Percentiles rank a stretch among this genome's conserved stretches.
These are phyloP conservation scores for Cosmorhoe ocellata DNA, from an alignment of 2,888 invertebrate species.

Conservation along the genomic window DNA sequence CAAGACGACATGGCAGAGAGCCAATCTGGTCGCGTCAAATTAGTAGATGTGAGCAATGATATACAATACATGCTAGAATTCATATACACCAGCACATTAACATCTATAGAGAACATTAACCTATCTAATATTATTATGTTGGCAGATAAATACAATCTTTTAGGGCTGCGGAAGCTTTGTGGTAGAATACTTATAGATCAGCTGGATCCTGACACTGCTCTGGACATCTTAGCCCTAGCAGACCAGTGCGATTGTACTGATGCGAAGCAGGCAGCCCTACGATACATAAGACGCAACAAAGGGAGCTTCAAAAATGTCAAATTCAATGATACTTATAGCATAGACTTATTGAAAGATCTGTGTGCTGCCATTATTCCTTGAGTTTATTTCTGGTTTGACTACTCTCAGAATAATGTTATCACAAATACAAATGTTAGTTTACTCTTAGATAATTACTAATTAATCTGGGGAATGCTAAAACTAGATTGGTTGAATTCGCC, in stretches of 20 bases:
- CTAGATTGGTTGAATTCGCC: too few species aligned
- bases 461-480: too few species aligned
- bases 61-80: conserved; percentile 60
- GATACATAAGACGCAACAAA: conserved; percentile 63
- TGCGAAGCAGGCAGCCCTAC: conserved; percentile 57
- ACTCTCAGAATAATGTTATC: too few species aligned
- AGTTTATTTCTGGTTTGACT: too few species aligned
- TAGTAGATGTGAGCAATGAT: conserved; percentile 67
- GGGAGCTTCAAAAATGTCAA: conserved; percentile 46
- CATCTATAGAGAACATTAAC: conserved; percentile 55
- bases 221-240: conserved; percentile 61
- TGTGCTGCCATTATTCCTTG: conserved; percentile 48
- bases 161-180: conserved; percentile 57
- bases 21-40: conserved; percentile 61
- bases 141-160: conserved; percentile 64
- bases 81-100: conserved; percentile 67
- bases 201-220: conserved; percentile 56
- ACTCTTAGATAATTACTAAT: too few species aligned
- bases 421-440: too few species aligned
- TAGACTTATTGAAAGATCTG: conserved; percentile 56
- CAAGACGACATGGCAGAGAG: conserved; percentile 71
- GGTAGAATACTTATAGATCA: conserved; percentile 57
- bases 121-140: conserved; percentile 61
- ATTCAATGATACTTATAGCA: conserved; percentile 62
- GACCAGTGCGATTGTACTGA: conserved; percentile 63